phyloP scores from a whole-genome alignment of 2,113 vertebrate genomes.

The Carassius gibelio region DNA sequence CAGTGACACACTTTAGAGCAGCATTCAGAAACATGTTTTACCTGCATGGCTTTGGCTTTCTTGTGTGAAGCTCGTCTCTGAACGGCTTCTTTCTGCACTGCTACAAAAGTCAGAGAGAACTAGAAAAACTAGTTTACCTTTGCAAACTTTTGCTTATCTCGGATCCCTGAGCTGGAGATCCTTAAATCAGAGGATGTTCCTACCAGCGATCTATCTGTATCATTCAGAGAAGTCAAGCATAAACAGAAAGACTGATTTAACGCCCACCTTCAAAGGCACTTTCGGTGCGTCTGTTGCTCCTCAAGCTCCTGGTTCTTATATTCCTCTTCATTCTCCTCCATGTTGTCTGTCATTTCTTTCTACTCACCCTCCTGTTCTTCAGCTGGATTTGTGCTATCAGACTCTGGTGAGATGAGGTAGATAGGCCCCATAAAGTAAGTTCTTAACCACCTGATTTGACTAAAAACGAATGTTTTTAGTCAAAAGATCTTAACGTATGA shows the following conservation, averaged over 20 bases:
- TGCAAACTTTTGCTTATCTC: too few relatives aligned
- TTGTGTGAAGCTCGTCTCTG: conserved; percentile 83
- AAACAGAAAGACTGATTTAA: not conserved
- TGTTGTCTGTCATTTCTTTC: conserved; percentile 54
- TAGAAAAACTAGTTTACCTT: not conserved
- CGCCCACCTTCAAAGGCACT: conserved; percentile 83
- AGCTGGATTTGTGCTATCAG: conserved; percentile 58
- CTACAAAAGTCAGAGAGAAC: conserved; percentile 88
- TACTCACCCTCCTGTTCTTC: conserved; percentile 43
- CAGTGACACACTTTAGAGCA: not conserved
- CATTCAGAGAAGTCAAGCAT: not conserved
- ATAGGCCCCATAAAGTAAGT: conserved; percentile 91
- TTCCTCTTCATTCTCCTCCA: conserved; percentile 14
- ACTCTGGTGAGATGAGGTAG: conserved; percentile 83
- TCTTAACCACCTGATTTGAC: conserved; percentile 84
- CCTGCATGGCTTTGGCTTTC: conserved; percentile 88
- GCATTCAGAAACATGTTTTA: conserved; percentile 58
- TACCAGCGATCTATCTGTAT: not conserved
- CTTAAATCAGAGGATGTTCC: not conserved
- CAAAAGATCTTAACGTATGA: too few relatives aligned
- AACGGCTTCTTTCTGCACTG: conserved; percentile 88
- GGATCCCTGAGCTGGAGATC: too few relatives aligned
- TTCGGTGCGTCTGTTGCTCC: conserved; percentile 77
- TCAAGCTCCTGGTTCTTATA: conserved; percentile 54
- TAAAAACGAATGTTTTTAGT: too few relatives aligned